Evolutionary conservation across 1,140 invertebrate species (phyloP), one percentile per base, ranked within the genome.

Genomic region (Drosophila triauraria): DNA sequence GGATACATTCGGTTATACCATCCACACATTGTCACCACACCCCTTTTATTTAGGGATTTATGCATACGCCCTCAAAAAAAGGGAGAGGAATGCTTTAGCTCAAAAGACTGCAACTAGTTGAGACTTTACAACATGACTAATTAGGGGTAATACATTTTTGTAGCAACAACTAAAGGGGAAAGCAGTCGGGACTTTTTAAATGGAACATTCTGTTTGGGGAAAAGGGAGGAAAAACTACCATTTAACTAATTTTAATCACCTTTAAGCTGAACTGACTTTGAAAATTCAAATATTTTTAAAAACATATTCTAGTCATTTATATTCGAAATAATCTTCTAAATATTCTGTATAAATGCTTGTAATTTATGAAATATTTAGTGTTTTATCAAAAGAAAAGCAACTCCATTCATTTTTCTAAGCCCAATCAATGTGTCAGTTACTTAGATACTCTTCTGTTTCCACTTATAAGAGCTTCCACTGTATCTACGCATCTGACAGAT

Each of bases 131-230:
- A 69, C 67, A 74, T 69, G 83, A 80, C 83, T 87, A 87, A 87
- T 87, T 87, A 77, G 80, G 20, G 53, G 54, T 67, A 54, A 87
- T 83, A 77, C 46, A 87, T 82, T 67, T 57, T 50, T 38, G 46
- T 47, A 44, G 78, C 43, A 44, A 20, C n/a, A 10, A 13, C 13
- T 7, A 9, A 4, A 4, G 5, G 15, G 35, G 4, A 23, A 54
- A 8, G 61, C 32, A 72, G 20, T 43, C 17, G 25, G n/a, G 12
- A 8, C 32, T 15, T 30, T 20, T 13, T 9, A 32, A 13, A 20
- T 3, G 4, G n/a, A 44, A 9, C n/a, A 7, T 30, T 30, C 27
- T 30, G 6, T 30, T 20, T 20, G 13, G 27, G 27, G 27, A 27
- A 20, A 20, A 20, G 6, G 27, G 6, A 6, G 27, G 27, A 7